Conservation (phyloP, 2,113 vertebrate species). For the Seriola dumerili region DNA sequence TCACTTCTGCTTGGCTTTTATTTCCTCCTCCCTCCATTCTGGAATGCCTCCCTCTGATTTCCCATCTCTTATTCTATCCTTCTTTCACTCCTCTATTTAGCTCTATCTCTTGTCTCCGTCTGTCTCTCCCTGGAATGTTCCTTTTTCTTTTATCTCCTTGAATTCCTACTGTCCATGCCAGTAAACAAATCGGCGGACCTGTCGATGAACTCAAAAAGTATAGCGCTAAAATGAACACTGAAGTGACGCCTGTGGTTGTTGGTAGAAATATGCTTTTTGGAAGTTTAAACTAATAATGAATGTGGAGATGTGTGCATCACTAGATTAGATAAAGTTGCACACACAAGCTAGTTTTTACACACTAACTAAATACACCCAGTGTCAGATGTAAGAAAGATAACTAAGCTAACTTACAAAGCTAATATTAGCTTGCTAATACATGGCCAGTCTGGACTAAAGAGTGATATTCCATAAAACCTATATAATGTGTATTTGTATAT, state of each 20-base stretch:
- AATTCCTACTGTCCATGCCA: background rate
- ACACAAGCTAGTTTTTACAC: background rate
- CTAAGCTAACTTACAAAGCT: background rate
- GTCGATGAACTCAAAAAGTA: background rate
- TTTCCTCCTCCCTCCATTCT: conserved; percentile 7
- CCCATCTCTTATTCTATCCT: background rate
- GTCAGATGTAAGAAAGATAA: background rate
- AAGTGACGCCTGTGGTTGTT: too few relatives aligned
- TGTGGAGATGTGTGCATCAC: background rate
- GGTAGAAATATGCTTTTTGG: too few relatives aligned
- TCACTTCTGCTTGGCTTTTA: conserved; percentile 12
- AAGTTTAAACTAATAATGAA: too few relatives aligned
- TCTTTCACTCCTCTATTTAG: background rate
- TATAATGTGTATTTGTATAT: background rate
- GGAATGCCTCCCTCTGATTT: background rate
- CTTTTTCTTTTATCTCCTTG: conserved; percentile 27
- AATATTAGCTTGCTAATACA: background rate
- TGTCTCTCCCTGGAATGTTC: background rate
- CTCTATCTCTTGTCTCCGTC: background rate
- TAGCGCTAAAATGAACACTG: too few relatives aligned
- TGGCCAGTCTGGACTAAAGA: background rate
- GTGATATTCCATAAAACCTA: background rate
- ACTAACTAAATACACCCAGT: too few relatives aligned
- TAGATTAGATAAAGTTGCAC: background rate
- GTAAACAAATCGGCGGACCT: background rate